Conservation (phyloP, 2,113 vertebrate genomes). For the Lathamus discolor region DNA sequence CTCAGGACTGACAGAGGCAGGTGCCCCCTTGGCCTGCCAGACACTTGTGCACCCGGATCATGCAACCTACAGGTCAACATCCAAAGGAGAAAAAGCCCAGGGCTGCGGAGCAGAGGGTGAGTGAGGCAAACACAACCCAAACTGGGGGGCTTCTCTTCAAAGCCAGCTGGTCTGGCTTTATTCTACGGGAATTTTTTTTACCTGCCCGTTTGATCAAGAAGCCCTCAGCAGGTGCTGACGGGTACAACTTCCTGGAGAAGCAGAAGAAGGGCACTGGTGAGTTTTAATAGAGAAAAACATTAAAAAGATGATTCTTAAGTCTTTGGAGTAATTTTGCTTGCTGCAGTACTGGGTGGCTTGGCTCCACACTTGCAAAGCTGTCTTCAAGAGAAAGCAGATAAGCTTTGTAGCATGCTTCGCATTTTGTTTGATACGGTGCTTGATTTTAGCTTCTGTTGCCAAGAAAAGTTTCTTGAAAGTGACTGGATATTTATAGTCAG, state of each 20-base stretch:
- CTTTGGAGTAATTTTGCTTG: constrained; percentile 38
- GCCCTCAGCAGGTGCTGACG: constrained; percentile 94
- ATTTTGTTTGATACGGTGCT: not conserved
- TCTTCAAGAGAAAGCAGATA: constrained; percentile 6
- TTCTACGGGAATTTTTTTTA: constrained; percentile 81
- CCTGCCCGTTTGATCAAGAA: constrained; percentile 82
- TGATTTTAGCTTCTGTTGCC: constrained; percentile 16
- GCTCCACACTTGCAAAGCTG: not conserved
- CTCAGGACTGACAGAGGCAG: constrained; percentile 89
- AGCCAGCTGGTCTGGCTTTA: constrained; percentile 99
- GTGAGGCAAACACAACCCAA: constrained; percentile 87
- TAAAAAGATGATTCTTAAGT: not conserved
- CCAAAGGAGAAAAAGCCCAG: constrained; percentile 80
- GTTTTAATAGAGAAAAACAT: constrained; percentile 75
- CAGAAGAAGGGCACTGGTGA: constrained; percentile 90
- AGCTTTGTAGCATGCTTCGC: not conserved
- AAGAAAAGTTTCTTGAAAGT: constrained; percentile 40
- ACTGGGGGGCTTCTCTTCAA: constrained; percentile 94
- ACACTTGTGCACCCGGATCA: constrained; percentile 83
- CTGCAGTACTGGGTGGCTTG: not conserved
- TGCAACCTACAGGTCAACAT: constrained; percentile 81
- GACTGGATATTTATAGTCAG: not conserved
- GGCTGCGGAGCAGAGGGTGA: constrained; percentile 86
- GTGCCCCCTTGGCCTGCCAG: constrained; percentile 85
- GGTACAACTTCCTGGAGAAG: constrained; percentile 96